A percentile compares a stretch with the other conserved stretches of the same genome.
These are phyloP conservation scores for Pogonophryne albipinna DNA, from an alignment of 2,797 vertebrate genomes.

Conservation along the genomic window DNA sequence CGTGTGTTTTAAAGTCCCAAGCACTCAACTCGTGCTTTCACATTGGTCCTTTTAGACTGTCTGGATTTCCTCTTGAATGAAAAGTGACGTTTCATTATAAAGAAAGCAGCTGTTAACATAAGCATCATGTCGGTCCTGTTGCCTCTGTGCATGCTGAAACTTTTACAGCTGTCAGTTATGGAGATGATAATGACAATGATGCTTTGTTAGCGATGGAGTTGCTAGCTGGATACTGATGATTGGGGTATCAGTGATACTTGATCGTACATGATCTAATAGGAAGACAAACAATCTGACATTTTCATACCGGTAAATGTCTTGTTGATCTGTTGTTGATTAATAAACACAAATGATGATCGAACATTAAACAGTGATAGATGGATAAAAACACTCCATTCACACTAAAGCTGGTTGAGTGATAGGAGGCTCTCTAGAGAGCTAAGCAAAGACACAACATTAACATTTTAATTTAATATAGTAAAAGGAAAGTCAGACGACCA, in stretches of 20 bases:
- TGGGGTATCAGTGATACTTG: conserved; percentile 5
- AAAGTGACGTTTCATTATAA: conserved; percentile 40
- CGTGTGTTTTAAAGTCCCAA: conserved; percentile 15
- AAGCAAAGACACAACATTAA: neutral
- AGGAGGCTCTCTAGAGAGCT: no score
- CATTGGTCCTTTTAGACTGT: conserved; percentile 4
- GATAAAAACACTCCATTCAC: neutral
- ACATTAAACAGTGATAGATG: neutral
- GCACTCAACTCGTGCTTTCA: conserved; percentile 11
- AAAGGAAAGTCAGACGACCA: conserved; percentile 3
- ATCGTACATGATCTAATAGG: conserved; percentile 21
- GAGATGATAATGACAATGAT: conserved; percentile 15
- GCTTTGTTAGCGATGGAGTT: conserved; percentile 13
- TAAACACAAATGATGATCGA: neutral
- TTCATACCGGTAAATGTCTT: conserved; percentile 1
- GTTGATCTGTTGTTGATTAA: conserved; percentile 5
- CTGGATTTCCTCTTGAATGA: conserved; percentile 18
- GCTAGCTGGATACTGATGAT: neutral
- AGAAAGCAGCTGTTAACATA: conserved; percentile 23
- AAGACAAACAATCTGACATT: conserved; percentile 15
- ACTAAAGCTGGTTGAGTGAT: conserved; percentile 1
- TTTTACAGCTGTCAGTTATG: conserved; percentile 17
- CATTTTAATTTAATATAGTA: neutral
- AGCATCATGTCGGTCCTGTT: conserved; percentile 5
- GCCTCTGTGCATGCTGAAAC: conserved; percentile 2